phyloP scores from a whole-genome alignment of 2,888 invertebrate genomes.

The Ectobius pallidus region DNA sequence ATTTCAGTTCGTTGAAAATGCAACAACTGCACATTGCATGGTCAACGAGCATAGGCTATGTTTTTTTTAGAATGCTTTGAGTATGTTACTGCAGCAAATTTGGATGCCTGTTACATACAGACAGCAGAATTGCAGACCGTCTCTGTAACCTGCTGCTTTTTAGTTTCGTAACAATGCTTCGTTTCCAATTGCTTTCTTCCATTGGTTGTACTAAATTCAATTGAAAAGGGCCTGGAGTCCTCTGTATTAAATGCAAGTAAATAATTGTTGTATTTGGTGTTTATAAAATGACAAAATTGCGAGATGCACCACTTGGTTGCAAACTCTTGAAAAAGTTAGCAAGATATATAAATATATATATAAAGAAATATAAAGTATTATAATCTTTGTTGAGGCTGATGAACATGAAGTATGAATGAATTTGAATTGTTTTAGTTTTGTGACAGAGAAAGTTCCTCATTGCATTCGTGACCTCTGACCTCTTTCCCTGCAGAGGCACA shows the following conservation, averaged over 20 bases:
- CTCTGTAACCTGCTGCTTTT: slow-evolving; percentile 26
- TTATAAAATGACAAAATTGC: slow-evolving; percentile 15
- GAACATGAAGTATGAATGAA: slow-evolving; percentile 7
- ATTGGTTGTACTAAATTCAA: slow-evolving; percentile 31
- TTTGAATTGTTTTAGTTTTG: neutral
- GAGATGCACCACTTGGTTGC: slow-evolving; percentile 12
- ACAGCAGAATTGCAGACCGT: neutral
- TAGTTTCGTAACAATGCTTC: slow-evolving; percentile 27
- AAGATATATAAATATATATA: slow-evolving; percentile 24
- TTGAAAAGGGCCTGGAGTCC: slow-evolving; percentile 16
- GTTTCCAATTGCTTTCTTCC: slow-evolving; percentile 21
- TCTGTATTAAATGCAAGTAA: slow-evolving; percentile 31
- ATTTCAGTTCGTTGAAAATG: slow-evolving; percentile 13
- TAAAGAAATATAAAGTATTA: slow-evolving; percentile 20
- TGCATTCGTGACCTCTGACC: too few relatives aligned
- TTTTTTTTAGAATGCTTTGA: slow-evolving; percentile 10
- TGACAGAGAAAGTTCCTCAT: neutral
- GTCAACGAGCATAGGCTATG: neutral
- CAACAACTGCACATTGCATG: slow-evolving; percentile 13
- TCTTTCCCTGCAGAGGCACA: too few relatives aligned
- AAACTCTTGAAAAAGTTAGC: slow-evolving; percentile 21
- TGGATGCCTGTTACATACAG: neutral
- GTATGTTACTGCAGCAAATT: slow-evolving; percentile 7
- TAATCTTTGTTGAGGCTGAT: slow-evolving; percentile 17
- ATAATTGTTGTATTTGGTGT: slow-evolving; percentile 37